Base-by-base conservation (phyloP, 2,797 vertebrate species). In the Sandelia bainsii region DNA sequence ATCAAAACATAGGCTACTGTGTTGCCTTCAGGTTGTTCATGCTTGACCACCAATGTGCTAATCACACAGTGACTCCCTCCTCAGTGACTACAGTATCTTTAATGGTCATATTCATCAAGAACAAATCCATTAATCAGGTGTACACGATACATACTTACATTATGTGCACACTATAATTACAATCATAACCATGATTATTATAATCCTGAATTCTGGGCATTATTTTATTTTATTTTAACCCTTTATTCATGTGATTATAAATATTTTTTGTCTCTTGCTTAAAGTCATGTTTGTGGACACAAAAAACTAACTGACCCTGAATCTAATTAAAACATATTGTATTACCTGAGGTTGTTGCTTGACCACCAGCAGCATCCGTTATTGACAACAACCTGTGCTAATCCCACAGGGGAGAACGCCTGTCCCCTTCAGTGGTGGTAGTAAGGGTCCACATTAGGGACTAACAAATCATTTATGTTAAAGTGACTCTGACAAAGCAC, bases 381-480 rank as follows among this genome's bases (percentile, higher is more conserved):
- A 74, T 71, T 78, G 63, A 72, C 50, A 68, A n/a, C 16, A 46
- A 59, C 39, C 29, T 46, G 42, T 45, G 34, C 20, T 60, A 49
- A 65, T 61, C 54, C n/a, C 19, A 49, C 32, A 50, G 34, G 11
- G 4, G 14, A 34, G 1, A 48, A 34, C 0, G 2, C 9, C 50
- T 46, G 68, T 60, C 68, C 48, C 25, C 49, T 61, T 62, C 34
- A 63, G 27, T 62, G 7, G 61, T 13, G 40, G 53, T 20, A 52
- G 11, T 59, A 40, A 42, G 5, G 27, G 51, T 65, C 25, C 34
- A 39, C 8, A 58, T 40, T 39, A 27, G n/a, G 5, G 10, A 22
- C 29, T 4, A 69, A 65, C 34, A 20, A 57, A 63, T 48, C 1
- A 0, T 51, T 17, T 7, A 49, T 6, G 2, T 0, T 17, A 22